Conservation (phyloP, 2,888 invertebrate species). For the Linnaemya tessellans region DNA sequence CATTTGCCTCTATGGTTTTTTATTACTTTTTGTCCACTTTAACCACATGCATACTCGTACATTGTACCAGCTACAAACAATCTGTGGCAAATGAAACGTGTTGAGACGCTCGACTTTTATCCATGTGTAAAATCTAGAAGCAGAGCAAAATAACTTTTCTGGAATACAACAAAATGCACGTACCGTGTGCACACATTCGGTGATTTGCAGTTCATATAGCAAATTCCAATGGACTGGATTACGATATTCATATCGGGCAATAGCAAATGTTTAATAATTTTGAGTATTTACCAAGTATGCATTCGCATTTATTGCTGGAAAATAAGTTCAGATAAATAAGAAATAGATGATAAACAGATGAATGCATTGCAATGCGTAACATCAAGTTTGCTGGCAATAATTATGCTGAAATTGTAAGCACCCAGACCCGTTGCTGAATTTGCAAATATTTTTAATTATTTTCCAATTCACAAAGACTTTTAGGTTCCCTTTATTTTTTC, state of each 20-base stretch:
- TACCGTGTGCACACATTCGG: conserved; percentile 29
- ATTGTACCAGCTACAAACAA: conserved; percentile 28
- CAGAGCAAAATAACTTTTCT: conserved; percentile 16
- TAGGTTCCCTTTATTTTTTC: too few relatives aligned
- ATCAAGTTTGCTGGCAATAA: background rate
- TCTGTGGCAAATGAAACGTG: conserved; percentile 63
- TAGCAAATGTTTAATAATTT: conserved; percentile 18
- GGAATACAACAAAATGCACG: conserved; percentile 58
- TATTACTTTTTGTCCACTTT: conserved; percentile 36
- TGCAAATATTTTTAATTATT: too few relatives aligned
- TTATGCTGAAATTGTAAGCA: background rate
- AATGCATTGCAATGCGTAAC: background rate
- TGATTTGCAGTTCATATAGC: conserved; percentile 38
- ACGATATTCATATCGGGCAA: conserved; percentile 45
- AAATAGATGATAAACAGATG: background rate
- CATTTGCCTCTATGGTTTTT: conserved; percentile 28
- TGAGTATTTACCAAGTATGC: conserved; percentile 1
- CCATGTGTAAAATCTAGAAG: conserved; percentile 63
- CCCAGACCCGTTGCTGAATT: too few relatives aligned
- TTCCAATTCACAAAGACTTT: too few relatives aligned
- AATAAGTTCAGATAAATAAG: background rate
- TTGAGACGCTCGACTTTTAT: conserved; percentile 63
- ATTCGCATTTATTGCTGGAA: background rate
- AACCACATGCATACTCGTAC: conserved; percentile 13
- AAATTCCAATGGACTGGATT: conserved; percentile 38